These are phyloP conservation scores for Theretra japonica DNA, from an alignment of 2,888 invertebrate genomes.

Conservation along the genomic window DNA sequence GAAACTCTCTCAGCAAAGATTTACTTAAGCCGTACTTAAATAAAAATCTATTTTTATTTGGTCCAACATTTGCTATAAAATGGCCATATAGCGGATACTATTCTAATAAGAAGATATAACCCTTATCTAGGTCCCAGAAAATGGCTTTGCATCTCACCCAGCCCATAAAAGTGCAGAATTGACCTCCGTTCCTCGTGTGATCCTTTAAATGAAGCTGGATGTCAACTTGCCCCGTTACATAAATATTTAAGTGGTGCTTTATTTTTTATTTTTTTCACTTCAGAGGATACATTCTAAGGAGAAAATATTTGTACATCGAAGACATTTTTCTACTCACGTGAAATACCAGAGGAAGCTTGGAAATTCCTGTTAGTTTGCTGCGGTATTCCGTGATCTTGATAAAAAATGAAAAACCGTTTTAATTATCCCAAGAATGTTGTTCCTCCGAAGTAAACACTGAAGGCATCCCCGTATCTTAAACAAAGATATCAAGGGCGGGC, in stretches of 20 bases:
- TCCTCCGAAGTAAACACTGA: constrained; percentile 7
- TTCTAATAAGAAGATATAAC: background rate
- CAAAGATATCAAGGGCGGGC: constrained; percentile 32
- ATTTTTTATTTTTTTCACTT: too few species aligned
- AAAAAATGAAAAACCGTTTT: constrained; percentile 4
- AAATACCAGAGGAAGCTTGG: too few species aligned
- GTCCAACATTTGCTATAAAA: too few species aligned
- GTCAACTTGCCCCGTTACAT: background rate
- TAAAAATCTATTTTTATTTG: background rate
- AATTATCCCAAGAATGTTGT: background rate
- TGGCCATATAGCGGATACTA: too few species aligned
- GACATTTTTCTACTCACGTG: too few species aligned
- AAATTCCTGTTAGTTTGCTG: too few species aligned
- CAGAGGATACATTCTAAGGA: too few species aligned
- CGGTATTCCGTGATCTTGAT: background rate
- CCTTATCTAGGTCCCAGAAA: background rate
- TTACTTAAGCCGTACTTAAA: background rate
- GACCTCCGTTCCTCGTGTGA: background rate
- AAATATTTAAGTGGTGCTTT: too few species aligned
- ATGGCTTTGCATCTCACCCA: background rate
- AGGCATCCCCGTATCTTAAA: constrained; percentile 19
- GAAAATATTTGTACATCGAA: too few species aligned
- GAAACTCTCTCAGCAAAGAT: too few species aligned
- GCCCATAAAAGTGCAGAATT: background rate
- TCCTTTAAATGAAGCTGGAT: background rate